Percentiles rank a stretch among this genome's conserved stretches.
Conservation (phyloP, 2,113 vertebrate species). For the Otocyon megalotis region DNA sequence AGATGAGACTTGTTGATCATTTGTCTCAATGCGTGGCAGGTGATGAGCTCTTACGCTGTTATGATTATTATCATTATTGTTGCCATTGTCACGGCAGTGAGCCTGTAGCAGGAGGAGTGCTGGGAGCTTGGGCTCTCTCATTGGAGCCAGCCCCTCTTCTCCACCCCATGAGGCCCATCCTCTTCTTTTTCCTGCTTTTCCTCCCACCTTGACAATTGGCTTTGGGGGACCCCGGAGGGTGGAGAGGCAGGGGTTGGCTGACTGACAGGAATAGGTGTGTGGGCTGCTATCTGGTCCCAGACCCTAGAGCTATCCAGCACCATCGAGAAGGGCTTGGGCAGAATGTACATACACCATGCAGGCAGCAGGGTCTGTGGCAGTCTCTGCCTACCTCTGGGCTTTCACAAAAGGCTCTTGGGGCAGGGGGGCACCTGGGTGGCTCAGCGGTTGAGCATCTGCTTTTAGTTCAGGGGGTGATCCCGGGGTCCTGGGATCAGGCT, state of each 20-base stretch:
- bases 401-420: not conserved
- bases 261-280: not conserved
- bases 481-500: too few relatives aligned
- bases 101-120: not conserved
- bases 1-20: not conserved
- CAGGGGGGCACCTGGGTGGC: too few relatives aligned
- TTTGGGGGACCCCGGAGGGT: not conserved
- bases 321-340: not conserved
- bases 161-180: not conserved
- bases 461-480: too few relatives aligned
- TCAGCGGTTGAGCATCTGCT: too few relatives aligned
- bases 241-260: not conserved
- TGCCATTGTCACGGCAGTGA: fast-evolving
- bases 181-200: not conserved
- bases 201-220: not conserved
- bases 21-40: not conserved
- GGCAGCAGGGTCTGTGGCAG: fast-evolving
- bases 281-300: not conserved
- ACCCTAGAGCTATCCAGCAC: not conserved
- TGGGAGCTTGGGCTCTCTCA: not conserved
- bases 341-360: fast-evolving
- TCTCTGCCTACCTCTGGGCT: not conserved
- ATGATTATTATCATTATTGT: fast-evolving
- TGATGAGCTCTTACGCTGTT: not conserved
- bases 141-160: not conserved